These are phyloP conservation scores for Percopsis omiscomaycus DNA, from an alignment of 2,797 vertebrate species.

Conservation along the genomic window DNA sequence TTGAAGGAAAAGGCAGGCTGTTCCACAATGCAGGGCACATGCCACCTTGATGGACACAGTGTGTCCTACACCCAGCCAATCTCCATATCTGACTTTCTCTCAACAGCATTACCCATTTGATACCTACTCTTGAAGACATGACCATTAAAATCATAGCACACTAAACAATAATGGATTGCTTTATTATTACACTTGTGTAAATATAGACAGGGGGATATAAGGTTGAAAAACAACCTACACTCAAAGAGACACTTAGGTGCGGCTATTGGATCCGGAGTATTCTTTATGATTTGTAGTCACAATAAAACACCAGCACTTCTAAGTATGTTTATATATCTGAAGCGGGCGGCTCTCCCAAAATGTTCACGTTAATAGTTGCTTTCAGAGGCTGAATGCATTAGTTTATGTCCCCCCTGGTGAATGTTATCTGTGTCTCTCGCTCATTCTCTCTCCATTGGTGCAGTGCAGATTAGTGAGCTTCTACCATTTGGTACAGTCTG, in stretches of 20 bases:
- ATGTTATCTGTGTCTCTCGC: constrained; percentile 72
- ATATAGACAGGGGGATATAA: constrained; percentile 12
- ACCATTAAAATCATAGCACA: constrained; percentile 21
- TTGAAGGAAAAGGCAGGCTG: too few species aligned
- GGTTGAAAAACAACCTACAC: constrained; percentile 17
- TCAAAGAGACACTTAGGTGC: constrained; percentile 2
- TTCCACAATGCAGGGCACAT: too few species aligned
- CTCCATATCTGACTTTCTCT: too few species aligned
- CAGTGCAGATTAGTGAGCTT: constrained; percentile 71
- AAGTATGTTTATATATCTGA: constrained; percentile 60
- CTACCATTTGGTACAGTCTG: constrained; percentile 72
- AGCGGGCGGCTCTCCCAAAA: constrained; percentile 58
- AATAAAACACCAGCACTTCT: constrained; percentile 38
- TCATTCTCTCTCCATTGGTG: constrained; percentile 67
- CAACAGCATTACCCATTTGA: too few species aligned
- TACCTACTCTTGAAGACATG: not conserved
- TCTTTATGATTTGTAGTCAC: constrained; percentile 47
- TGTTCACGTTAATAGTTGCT: constrained; percentile 73
- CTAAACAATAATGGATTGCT: constrained; percentile 19
- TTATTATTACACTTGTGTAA: not conserved
- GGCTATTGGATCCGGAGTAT: constrained; percentile 6
- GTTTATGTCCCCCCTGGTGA: constrained; percentile 62
- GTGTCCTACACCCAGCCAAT: too few species aligned
- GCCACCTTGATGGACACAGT: too few species aligned
- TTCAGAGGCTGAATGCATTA: constrained; percentile 59